Percentiles rank a stretch among this genome's conserved stretches.
phyloP scores from a whole-genome alignment of 2,888 invertebrate genomes.

The Oegoconia quadripuncta region DNA sequence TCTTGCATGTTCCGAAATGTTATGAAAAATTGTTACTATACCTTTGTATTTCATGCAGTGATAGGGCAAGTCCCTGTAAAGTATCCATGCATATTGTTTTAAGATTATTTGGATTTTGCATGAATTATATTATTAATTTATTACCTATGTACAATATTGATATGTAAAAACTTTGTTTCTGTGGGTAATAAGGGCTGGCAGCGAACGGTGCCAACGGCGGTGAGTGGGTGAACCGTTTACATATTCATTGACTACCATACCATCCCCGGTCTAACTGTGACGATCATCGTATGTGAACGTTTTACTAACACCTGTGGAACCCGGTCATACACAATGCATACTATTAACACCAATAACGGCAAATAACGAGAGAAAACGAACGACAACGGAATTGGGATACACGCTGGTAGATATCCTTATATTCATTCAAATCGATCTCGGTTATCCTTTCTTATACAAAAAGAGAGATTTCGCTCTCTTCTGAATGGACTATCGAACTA shows the following conservation, averaged over 20 bases:
- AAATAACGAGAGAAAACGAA: background rate
- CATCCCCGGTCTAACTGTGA: slow-evolving; percentile 30
- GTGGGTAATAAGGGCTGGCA: slow-evolving; percentile 67
- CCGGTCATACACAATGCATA: slow-evolving; percentile 11
- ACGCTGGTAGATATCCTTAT: too few relatives aligned
- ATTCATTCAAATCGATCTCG: too few relatives aligned
- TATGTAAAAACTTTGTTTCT: slow-evolving; percentile 51
- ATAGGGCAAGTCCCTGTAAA: slow-evolving; percentile 1
- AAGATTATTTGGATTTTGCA: background rate
- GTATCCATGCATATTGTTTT: background rate
- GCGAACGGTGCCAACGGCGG: slow-evolving; percentile 59
- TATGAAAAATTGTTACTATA: background rate
- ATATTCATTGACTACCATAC: slow-evolving; percentile 38
- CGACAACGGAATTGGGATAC: too few relatives aligned
- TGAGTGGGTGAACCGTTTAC: slow-evolving; percentile 64
- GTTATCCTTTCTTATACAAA: too few relatives aligned
- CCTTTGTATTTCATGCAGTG: background rate
- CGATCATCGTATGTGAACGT: slow-evolving; percentile 45
- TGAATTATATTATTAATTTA: slow-evolving; percentile 4
- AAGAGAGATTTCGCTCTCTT: too few relatives aligned
- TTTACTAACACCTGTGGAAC: slow-evolving; percentile 33
- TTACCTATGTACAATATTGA: slow-evolving; percentile 1
- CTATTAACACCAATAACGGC: background rate
- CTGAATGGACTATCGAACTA: too few relatives aligned
- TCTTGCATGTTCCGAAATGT: background rate